Evolutionary conservation across 2,888 invertebrate species (phyloP).

Genomic region (Caenorhabditis wallacei): DNA sequence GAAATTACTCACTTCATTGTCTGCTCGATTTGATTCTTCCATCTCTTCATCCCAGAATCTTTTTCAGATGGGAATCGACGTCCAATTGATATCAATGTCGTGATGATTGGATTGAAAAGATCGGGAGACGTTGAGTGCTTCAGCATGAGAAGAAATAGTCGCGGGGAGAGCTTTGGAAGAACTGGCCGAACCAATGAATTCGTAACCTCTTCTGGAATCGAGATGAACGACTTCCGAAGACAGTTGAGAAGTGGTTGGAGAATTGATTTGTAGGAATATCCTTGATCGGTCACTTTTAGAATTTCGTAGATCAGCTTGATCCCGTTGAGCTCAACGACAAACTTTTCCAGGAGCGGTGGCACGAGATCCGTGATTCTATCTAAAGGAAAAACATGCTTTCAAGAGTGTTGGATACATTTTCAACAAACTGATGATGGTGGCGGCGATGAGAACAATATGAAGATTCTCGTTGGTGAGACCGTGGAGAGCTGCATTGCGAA

Average conservation of each 20-base stretch:
- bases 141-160: slow-evolving; percentile 27
- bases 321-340: slow-evolving; percentile 48
- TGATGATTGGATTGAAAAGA: slow-evolving; percentile 19
- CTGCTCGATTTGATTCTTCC: neutral
- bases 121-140: slow-evolving; percentile 2
- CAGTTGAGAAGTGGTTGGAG: slow-evolving; percentile 30
- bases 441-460: slow-evolving; percentile 36
- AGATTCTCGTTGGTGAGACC: slow-evolving; percentile 34
- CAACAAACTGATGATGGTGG: slow-evolving; percentile 37
- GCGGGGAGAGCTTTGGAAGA: slow-evolving; percentile 29
- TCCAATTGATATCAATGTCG: slow-evolving; percentile 20
- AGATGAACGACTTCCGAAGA: slow-evolving; percentile 13
- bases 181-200: slow-evolving; percentile 12
- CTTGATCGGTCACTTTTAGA: slow-evolving; percentile 45
- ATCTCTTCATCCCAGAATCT: neutral
- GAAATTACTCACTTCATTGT: slow-evolving; percentile 4
- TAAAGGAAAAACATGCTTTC: neutral
- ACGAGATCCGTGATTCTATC: slow-evolving; percentile 44
- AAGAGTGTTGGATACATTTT: no score
- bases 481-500: slow-evolving; percentile 14
- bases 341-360: slow-evolving; percentile 28
- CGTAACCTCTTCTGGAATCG: slow-evolving; percentile 10
- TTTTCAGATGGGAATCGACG: slow-evolving; percentile 29
- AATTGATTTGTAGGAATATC: slow-evolving; percentile 33
- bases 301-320: slow-evolving; percentile 32